These are phyloP conservation scores for Hypomecis atomaria DNA, from an alignment of 2,888 invertebrate genomes.

Conservation along the genomic window DNA sequence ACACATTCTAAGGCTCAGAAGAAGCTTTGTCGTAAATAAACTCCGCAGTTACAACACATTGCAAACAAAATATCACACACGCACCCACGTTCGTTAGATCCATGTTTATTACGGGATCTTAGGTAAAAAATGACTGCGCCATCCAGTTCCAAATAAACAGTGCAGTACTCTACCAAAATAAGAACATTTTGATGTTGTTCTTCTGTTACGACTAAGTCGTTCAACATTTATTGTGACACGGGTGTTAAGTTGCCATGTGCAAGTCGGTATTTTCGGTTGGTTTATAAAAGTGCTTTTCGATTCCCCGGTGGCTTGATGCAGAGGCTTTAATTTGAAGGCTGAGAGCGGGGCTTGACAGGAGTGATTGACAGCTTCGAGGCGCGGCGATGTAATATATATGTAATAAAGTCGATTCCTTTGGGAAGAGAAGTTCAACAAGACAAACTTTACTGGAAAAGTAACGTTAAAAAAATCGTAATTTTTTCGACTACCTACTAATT, in stretches of 20 bases:
- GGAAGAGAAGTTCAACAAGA: too few relatives aligned
- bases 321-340: conserved; percentile 17
- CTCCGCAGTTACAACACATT: conserved; percentile 15
- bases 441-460: too few relatives aligned
- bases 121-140: conserved; percentile 21
- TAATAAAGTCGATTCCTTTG: too few relatives aligned
- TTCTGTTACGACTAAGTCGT: neutral
- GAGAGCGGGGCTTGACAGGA: conserved; percentile 21
- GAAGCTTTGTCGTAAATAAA: conserved; percentile 8
- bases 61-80: conserved; percentile 23
- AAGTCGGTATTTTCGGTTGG: conserved; percentile 5
- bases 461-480: too few relatives aligned
- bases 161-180: conserved; percentile 2
- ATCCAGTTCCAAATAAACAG: conserved; percentile 11
- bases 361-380: conserved; percentile 13
- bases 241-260: neutral
- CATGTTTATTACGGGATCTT: conserved; percentile 26
- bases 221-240: conserved; percentile 8
- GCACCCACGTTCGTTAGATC: conserved; percentile 18
- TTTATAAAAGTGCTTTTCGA: conserved; percentile 22
- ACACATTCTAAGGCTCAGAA: neutral
- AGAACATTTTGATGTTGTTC: neutral
- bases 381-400: conserved; percentile 4
- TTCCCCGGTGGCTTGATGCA: conserved; percentile 21
- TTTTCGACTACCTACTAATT: too few relatives aligned